Evolutionary conservation across 64 coral and sea anemone species (phyloP), one percentile per base, ranked within the genome.

Genomic region (Orbicella faveolata): DNA sequence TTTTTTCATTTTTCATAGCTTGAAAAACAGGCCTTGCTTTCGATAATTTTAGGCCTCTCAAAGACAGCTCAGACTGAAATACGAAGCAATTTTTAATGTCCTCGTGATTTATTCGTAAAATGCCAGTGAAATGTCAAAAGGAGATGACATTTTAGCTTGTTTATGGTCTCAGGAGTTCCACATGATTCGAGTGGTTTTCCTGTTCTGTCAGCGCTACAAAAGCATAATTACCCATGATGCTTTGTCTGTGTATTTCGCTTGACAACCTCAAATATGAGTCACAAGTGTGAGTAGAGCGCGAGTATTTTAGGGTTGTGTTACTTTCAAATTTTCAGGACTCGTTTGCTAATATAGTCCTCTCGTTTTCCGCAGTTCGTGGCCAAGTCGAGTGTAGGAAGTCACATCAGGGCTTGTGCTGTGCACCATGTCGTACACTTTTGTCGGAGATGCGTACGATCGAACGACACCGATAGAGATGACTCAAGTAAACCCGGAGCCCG

Each of bases 401-500:
- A 3, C 36, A 4, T 72, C 20, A 68, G 7, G 63, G 62, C 18
- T 83, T 80, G 2, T 61, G 4, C 81, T 21, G 3, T 2, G 11
- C 63, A 54, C 2, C n/a, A 85, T 85, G 82, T 85, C 82, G 39
- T 85, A 85, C 82, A 85, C 21, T 54, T 73, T 34, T 17, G 44
- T 85, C 1, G 82, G 82, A 72, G 82, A 85, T 73, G 66, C 6
- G 20, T 85, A 85, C 65, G 39, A 72, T 85, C 82, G 82, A 85
- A 72, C 82, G 2, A 53, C 82, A 23, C 82, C 63, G 33, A 72
- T 85, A 33, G 82, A 85, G 41, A 85, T 85, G 82, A 85, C 82
- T 54, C 82, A 85, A 73, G 82, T 85, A 0, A 85, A 85, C 82
- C 82, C 81, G 14, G 62, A 84, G 63, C 81, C 82, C 39, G 64